Evolutionary conservation across 2,797 vertebrate genomes (phyloP), one percentile per base, ranked within the genome.

Genomic region (Buphagus erythrorhynchus): DNA sequence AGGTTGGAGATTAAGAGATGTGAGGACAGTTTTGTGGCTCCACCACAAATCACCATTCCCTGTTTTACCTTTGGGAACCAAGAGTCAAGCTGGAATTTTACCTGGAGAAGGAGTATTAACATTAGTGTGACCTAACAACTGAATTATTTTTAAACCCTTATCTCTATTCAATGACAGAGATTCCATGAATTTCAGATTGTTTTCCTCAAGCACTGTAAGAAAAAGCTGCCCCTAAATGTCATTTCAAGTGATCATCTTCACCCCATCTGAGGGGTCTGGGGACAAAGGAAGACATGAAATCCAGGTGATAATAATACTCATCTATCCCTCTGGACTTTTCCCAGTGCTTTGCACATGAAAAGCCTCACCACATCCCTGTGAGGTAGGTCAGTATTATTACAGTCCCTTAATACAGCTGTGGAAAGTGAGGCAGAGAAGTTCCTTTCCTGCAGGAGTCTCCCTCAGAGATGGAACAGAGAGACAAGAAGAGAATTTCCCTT

Each of bases 371-470:
- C 54, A 78, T 79, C 89, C 51, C 68, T 81, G 93, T 95, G 95
- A 97, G 93, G 92, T 90, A 96, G 96, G 52, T 95, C 89, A 81
- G 5, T 79, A 93, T 96, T 94, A 90, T 69, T 95, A 75, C 79
- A 85, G 71, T 82, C 76, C 91, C 79, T 92, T 88, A 83, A 69
- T 16, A 45, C 18, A 91, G 68, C 76, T 38, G 72, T 19, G 73
- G 78, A 67, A 93, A 86, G 46, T 9, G 81, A 97, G 66, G 87
- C 87, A 95, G 78, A 84, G 66, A 51, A 88, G 58, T 52, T 82
- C 65, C 81, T 57, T 57, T 92, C 59, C 83, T 58, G 66, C 61
- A 74, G 88, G 77, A 89, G 11, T 66, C 83, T 79, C 73, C 86
- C 88, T 86, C 52, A 33, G 57, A 78, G 49, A 21, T 10, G 54